Base-by-base conservation (phyloP, 1,140 invertebrate species). In the Coelopa frigida region DNA sequence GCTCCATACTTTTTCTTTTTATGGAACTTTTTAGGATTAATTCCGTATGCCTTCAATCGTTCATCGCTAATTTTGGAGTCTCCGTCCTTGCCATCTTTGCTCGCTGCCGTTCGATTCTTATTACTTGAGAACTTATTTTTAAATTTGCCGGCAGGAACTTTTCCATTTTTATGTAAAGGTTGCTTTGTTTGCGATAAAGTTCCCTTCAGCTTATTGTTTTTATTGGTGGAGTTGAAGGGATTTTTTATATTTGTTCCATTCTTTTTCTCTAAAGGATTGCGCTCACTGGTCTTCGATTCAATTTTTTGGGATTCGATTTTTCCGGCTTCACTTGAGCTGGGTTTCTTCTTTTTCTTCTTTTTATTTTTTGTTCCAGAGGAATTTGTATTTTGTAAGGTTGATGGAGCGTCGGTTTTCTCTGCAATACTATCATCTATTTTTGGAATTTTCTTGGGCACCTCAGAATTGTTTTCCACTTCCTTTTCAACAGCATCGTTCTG, bases 1-100 rank as follows among this genome's bases (percentile, higher is more conserved):
- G n/a, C n/a, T 0, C 57, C 63, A 37, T 62, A 70, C 44, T 68
- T 67, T 8, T 65, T 52, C 40, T 55, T 55, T 24, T 70, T 70
- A 44, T 62, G 60, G 50, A 77, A 89, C 61, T 93, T 94, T 53
- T 89, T 91, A 1, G 91, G 89, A 77, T 94, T 94, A 32, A 95
- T 80, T 48, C 90, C 92, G 71, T 89, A 97, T 0, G 88, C 89
- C 61, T 82, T 79, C 1, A 96, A 70, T 50, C 93, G 78, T 48
- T 86, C 81, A 69, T 89, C 83, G 37, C 54, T 61, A 11, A 70
- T 50, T 15, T 33, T 7, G 12, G 15, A 32, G 3, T 11, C 61
- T 35, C 56, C 51, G 24, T 21, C 31, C 12, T 42, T 40, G 2
- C 18, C 20, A 15, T 20, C 22, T n/a, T n/a, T n/a, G n/a, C n/a